These are phyloP conservation scores for Microctenopoma steveboyesi DNA, from an alignment of 2,797 vertebrate genomes.

Conservation along the genomic window DNA sequence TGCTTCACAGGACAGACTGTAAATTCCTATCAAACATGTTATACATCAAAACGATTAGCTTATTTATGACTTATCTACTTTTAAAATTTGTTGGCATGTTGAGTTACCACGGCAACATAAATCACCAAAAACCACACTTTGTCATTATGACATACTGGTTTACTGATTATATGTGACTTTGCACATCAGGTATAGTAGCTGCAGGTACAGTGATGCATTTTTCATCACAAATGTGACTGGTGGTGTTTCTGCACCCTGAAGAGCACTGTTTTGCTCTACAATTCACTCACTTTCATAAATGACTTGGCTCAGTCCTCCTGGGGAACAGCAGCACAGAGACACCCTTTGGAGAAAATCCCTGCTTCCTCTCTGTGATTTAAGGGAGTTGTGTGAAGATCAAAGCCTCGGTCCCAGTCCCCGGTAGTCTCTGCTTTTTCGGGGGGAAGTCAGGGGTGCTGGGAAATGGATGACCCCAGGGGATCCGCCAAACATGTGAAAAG, in stretches of 20 bases:
- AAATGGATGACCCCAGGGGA: slow-evolving; percentile 74
- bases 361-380: slow-evolving; percentile 76
- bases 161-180: slow-evolving; percentile 34
- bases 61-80: too few species aligned
- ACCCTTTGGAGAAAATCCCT: slow-evolving; percentile 74
- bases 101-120: too few species aligned
- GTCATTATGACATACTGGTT: slow-evolving; percentile 5
- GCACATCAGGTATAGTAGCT: slow-evolving; percentile 47
- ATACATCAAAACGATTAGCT: too few species aligned
- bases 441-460: slow-evolving; percentile 70
- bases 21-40: too few species aligned
- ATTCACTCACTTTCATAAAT: slow-evolving; percentile 76
- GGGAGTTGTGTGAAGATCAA: slow-evolving; percentile 81
- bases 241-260: slow-evolving; percentile 62
- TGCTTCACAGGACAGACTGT: too few species aligned
- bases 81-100: too few species aligned
- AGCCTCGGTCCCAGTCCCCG: slow-evolving; percentile 71
- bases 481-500: slow-evolving; percentile 65
- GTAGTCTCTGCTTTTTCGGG: slow-evolving; percentile 68
- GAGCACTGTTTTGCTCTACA: slow-evolving; percentile 74
- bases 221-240: slow-evolving; percentile 64
- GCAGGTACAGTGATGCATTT: slow-evolving; percentile 64
- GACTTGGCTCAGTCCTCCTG: slow-evolving; percentile 72
- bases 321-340: slow-evolving; percentile 72
- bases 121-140: neutral